Evolutionary conservation across 1,140 invertebrate genomes (phyloP), one percentile per base, ranked within the genome.

Genomic region (Brachionus calyciflorus): DNA sequence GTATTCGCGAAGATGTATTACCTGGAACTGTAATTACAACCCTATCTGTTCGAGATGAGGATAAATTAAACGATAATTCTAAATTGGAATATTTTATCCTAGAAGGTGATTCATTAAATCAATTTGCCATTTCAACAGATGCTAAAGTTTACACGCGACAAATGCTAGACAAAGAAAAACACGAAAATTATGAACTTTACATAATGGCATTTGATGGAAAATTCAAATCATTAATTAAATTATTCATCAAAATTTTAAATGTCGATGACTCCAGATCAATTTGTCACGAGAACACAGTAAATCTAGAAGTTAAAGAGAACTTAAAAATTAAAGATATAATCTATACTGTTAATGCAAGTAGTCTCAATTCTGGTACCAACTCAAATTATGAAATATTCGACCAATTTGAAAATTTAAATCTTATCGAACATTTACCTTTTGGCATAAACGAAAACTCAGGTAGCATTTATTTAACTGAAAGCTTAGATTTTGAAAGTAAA

Each of bases 131-230:
- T 12, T 73, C 69, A 24, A 48, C 17, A 3, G 69, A 73, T 73
- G 69, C 19, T 21, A 73, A 73, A 40, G 30, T 73, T 12, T 73
- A 51, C 28, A 51, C 69, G 9, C 46, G 46, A 14, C 28, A n/a
- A 48, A 51, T 73, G 46, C 28, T 73, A 19, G 69, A 73, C 37
- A 49, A 41, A 37, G 46, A 73, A 24, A 17, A 21, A 0, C 19
- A 19, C 24, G 33, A 26, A 26, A 30, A 73, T 17, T 73, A 73
- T n/a, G 28, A 19, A 14, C 12, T 73, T 2, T 19, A 19, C n/a
- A 55, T 73, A 24, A 55, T 49, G 14, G 69, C 46, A 12, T 73
- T 51, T 51, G 69, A 73, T 49, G 69, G 69, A n/a, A 40, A 19
- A 30, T 73, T 55, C 6, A 49, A 51, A 37, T 49, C 69, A 24